Conservation (phyloP, 2,113 vertebrate genomes). For the Actinemys pallida region DNA sequence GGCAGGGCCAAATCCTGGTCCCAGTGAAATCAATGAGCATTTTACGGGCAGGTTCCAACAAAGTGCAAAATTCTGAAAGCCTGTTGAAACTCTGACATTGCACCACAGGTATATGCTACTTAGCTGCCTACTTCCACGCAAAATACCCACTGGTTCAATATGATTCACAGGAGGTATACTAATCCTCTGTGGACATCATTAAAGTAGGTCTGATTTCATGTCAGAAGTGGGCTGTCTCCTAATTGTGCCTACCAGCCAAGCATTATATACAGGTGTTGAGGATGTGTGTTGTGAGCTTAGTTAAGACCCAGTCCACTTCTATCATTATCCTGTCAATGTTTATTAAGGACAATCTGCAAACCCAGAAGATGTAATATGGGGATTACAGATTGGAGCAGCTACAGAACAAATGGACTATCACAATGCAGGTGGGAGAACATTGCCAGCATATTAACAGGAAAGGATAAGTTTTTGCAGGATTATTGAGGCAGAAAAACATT, state of each 20-base stretch:
- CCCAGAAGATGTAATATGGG: not conserved
- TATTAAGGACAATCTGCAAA: not conserved
- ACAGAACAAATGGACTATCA: not conserved
- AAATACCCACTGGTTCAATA: not conserved
- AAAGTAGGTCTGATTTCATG: not conserved
- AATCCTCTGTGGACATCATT: not conserved
- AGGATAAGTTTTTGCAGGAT: not conserved
- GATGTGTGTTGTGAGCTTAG: not conserved
- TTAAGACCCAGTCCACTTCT: not conserved
- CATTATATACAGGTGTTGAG: not conserved
- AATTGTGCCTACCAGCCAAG: not conserved
- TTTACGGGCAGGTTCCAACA: not conserved
- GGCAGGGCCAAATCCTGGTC: not conserved
- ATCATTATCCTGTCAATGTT: not conserved
- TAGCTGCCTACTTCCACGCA: not conserved
- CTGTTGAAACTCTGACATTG: not conserved
- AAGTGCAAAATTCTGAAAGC: not conserved
- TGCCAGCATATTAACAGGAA: conserved; percentile 3
- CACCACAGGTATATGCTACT: not conserved
- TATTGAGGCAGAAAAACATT: conserved; percentile 4
- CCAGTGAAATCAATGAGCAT: not conserved
- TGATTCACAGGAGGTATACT: not conserved
- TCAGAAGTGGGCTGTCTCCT: not conserved
- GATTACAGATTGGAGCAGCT: not conserved
- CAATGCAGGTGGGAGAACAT: not conserved